Evolutionary conservation across 2,797 vertebrate genomes (phyloP), one percentile per base, ranked within the genome.

Genomic region (Cryptoblepharus egeriae): DNA sequence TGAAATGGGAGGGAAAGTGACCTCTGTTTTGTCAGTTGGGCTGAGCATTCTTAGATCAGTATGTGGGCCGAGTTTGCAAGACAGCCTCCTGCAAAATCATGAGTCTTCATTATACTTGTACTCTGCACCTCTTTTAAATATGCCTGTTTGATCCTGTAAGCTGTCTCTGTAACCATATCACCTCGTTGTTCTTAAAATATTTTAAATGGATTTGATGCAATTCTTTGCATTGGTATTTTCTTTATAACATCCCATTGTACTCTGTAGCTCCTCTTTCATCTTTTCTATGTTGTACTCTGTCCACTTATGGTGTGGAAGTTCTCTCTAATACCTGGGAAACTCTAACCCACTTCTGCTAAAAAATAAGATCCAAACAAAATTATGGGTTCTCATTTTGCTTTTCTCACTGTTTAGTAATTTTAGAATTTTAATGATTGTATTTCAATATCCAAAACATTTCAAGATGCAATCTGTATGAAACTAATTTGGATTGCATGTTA

Each of bases 211-310:
- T 0, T 24, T 42, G 2, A 63, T 79, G 26, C 24, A 79, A 77
- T 26, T 4, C 11, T 61, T 26, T 68, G 71, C 49, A 60, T 0
- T 74, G n/a, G n/a, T 0, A 0, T 30, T 9, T 67, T 42, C 30
- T 37, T 87, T 45, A n/a, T 55, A 24, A 42, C 3, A n/a, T 11
- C 55, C 60, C 58, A 4, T 76, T 64, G 24, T 52, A 8, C 12
- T 82, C 4, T 7, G 6, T 65, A 76, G 39, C 39, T 58, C 8
- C 63, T 37, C 26, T 73, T 28, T 20, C 84, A 6, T 18, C 60
- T 20, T 1, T 63, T 84, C 24, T n/a, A n/a, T 83, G 79, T 26
- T 77, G 57, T 75, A 71, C 13, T 20, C 3, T 30, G 78, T 18
- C 49, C 22, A 61, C 6, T 20, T 78, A 77, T 49, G 65, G 77